Percentiles rank a stretch among this genome's conserved stretches.
These are phyloP conservation scores for Antheraea pernyi DNA, from an alignment of 1,140 invertebrate species.

Conservation along the genomic window DNA sequence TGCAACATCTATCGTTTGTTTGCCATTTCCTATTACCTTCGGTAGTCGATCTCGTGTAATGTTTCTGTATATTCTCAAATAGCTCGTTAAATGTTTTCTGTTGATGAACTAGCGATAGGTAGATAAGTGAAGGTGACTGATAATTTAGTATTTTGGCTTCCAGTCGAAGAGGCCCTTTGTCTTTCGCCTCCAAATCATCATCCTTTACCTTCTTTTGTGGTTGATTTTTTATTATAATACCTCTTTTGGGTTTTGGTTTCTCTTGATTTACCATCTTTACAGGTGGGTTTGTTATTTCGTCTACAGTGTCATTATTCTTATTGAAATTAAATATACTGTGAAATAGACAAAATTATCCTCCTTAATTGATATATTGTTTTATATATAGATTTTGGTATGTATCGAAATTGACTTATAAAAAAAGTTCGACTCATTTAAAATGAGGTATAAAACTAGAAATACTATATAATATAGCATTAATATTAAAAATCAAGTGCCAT, in stretches of 20 bases:
- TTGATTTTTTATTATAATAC: conserved; percentile 31
- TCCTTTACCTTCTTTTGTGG: conserved; percentile 28
- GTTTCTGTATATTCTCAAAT: conserved; percentile 69
- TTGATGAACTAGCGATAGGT: conserved; percentile 67
- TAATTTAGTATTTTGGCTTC: conserved; percentile 71
- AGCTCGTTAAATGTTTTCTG: conserved; percentile 62
- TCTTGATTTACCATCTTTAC: conserved; percentile 25
- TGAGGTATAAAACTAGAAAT: too few relatives aligned
- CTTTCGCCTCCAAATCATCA: conserved; percentile 51
- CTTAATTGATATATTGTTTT: too few relatives aligned
- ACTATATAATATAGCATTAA: too few relatives aligned
- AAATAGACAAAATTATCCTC: neutral
- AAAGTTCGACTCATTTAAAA: too few relatives aligned
- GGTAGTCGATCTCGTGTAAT: conserved; percentile 59
- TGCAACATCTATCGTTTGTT: conserved; percentile 70
- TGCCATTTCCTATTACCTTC: conserved; percentile 56
- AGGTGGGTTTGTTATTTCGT: conserved; percentile 41
- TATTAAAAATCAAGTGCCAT: too few relatives aligned
- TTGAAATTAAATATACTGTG: conserved; percentile 54
- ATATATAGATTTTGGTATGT: too few relatives aligned
- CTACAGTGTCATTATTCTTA: conserved; percentile 37
- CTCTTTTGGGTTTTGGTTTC: conserved; percentile 21
- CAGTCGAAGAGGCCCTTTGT: conserved; percentile 75
- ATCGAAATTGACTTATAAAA: too few relatives aligned
- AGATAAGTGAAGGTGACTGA: conserved; percentile 77